Conservation (phyloP, 2,113 vertebrate genomes). For the Columba livia region DNA sequence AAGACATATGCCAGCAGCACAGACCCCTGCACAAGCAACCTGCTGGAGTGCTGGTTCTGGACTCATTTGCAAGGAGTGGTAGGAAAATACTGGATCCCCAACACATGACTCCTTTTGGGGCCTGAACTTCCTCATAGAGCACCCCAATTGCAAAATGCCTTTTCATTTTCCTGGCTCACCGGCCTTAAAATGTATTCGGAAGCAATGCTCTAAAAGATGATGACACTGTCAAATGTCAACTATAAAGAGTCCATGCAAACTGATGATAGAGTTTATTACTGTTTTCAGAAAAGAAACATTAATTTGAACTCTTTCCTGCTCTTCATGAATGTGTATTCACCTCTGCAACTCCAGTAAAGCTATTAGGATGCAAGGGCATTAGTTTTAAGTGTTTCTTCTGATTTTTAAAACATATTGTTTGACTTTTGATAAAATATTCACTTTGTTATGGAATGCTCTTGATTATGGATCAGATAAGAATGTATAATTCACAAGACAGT, state of each 20-base stretch:
- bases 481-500: constrained; percentile 28
- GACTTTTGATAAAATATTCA: constrained; percentile 63
- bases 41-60: neutral
- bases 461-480: constrained; percentile 47
- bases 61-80: neutral
- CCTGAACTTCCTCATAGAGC: neutral
- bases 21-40: neutral
- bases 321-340: neutral
- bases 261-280: neutral
- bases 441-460: constrained; percentile 54
- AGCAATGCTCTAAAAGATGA: neutral
- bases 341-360: neutral
- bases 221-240: neutral
- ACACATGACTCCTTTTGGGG: neutral
- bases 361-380: constrained; percentile 6
- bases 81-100: neutral
- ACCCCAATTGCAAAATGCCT: neutral
- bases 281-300: neutral
- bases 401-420: constrained; percentile 63
- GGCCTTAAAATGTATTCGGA: neutral
- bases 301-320: neutral
- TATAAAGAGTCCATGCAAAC: neutral
- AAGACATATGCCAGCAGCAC: neutral
- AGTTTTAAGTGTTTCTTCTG: constrained; percentile 36
- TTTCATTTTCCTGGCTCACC: neutral